Conservation (phyloP, 2,797 vertebrate species). For the Lithobates sylvaticus region DNA sequence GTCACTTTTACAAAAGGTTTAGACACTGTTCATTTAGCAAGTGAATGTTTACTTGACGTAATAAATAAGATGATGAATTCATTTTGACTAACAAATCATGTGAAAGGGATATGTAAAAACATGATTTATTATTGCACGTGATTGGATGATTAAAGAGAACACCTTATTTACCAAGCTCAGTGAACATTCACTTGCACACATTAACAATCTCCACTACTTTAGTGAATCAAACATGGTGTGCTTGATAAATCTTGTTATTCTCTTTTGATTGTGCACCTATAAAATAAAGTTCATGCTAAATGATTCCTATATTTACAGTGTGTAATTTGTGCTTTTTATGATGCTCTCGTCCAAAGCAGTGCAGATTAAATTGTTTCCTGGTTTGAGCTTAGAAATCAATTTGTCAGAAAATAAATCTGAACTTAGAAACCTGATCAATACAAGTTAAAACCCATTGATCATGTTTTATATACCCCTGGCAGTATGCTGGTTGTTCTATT, state of each 20-base stretch:
- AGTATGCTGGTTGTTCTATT: slow-evolving; percentile 44
- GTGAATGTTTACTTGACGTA: too few species aligned
- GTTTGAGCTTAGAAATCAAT: slow-evolving; percentile 50
- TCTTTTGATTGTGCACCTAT: slow-evolving; percentile 5
- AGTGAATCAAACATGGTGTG: too few species aligned
- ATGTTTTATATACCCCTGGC: slow-evolving; percentile 54
- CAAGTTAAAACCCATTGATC: slow-evolving; percentile 59
- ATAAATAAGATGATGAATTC: too few species aligned
- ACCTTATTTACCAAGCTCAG: neutral
- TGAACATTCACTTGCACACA: neutral
- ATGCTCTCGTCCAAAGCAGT: neutral
- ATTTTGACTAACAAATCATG: too few species aligned
- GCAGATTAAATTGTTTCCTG: slow-evolving; percentile 54
- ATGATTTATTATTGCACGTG: too few species aligned
- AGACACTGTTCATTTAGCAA: too few species aligned
- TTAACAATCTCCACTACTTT: neutral
- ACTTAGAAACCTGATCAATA: slow-evolving; percentile 60
- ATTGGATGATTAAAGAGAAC: neutral
- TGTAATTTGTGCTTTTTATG: slow-evolving; percentile 49
- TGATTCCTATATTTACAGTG: slow-evolving; percentile 35
- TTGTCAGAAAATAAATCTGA: slow-evolving; percentile 59
- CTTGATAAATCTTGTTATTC: slow-evolving; percentile 24
- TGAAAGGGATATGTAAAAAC: too few species aligned
- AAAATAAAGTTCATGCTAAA: slow-evolving; percentile 17
- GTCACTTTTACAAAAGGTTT: too few species aligned